Conservation (phyloP, 2,888 invertebrate species). For the Chalcis sispes region DNA sequence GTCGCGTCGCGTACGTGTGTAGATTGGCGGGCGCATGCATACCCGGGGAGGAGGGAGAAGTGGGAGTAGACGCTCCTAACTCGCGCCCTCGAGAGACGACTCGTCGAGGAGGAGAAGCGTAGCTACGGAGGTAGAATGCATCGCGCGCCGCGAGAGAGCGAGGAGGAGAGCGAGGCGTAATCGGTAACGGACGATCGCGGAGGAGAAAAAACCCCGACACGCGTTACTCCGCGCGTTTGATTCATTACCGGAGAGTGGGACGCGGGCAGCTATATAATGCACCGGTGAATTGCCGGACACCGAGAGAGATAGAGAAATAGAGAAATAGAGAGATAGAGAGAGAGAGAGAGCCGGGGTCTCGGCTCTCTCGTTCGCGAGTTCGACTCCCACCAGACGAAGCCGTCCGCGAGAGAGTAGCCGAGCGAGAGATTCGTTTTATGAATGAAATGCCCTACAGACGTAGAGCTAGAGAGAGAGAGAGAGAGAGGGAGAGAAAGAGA, state of each 20-base stretch:
- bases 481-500: too few relatives aligned
- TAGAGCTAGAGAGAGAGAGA: neutral
- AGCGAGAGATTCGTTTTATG: conserved; percentile 48
- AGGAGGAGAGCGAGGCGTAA: conserved; percentile 2
- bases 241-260: too few relatives aligned
- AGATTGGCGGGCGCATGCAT: neutral
- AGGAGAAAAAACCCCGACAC: too few relatives aligned
- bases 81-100: conserved; percentile 37
- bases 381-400: neutral
- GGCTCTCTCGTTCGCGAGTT: neutral
- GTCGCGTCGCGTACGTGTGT: too few relatives aligned
- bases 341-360: neutral
- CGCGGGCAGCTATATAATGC: too few relatives aligned
- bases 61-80: conserved; percentile 24
- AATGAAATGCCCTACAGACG: conserved; percentile 43
- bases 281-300: too few relatives aligned
- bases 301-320: conserved; percentile 5
- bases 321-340: conserved; percentile 12
- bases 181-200: too few relatives aligned
- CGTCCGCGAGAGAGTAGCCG: neutral
- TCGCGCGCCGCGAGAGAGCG: neutral
- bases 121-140: neutral
- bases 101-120: neutral
- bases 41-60: neutral
- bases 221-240: too few relatives aligned